Conservation (phyloP, 2,888 invertebrate species). For the Actias luna region DNA sequence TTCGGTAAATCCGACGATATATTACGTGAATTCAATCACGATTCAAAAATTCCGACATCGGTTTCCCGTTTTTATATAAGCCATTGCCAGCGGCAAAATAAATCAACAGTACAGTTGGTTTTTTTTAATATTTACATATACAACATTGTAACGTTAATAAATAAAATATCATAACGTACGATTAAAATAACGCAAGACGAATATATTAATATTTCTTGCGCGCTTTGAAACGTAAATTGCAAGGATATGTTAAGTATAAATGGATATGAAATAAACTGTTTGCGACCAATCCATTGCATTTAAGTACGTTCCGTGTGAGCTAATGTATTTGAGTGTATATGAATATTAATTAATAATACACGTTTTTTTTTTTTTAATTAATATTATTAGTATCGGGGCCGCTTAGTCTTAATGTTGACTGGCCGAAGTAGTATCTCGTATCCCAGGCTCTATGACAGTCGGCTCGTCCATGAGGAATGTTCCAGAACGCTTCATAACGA, state of each 20-base stretch:
- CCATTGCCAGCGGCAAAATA: too few relatives aligned
- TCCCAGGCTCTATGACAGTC: not conserved
- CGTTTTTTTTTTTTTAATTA: too few relatives aligned
- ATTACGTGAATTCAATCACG: too few relatives aligned
- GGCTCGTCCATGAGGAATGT: constrained; percentile 90
- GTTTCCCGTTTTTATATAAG: too few relatives aligned
- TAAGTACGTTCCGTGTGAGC: not conserved
- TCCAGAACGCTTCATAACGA: constrained; percentile 83
- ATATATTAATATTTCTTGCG: not conserved
- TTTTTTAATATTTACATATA: too few relatives aligned
- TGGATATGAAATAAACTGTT: not conserved
- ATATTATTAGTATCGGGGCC: not conserved
- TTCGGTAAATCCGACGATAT: too few relatives aligned
- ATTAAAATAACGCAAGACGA: not conserved
- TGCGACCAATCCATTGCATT: not conserved
- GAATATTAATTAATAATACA: not conserved
- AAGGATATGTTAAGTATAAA: not conserved
- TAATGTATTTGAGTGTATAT: not conserved
- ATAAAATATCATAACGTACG: not conserved
- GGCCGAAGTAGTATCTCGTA: not conserved
- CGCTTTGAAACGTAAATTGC: not conserved
- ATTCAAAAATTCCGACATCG: too few relatives aligned
- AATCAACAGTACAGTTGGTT: too few relatives aligned
- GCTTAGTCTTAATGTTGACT: not conserved
- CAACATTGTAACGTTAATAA: not conserved